Percentiles rank a stretch among this genome's conserved stretches.
Conservation (phyloP, 2,888 invertebrate genomes). For the Linnaemya vulpina region DNA sequence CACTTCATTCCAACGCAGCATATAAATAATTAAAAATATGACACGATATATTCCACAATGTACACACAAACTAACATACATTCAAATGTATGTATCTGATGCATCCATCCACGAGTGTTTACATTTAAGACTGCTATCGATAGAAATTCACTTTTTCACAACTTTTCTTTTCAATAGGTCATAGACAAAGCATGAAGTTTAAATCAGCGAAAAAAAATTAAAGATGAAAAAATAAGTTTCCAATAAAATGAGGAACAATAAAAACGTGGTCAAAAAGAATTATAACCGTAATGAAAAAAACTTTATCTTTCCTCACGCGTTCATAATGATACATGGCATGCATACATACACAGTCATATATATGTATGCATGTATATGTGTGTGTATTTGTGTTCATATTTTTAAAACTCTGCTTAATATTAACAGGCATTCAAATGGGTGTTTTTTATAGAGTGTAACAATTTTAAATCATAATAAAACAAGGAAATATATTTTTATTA, state of each 20-base stretch:
- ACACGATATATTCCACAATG: neutral
- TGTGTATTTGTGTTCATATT: too few relatives aligned
- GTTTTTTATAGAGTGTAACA: too few relatives aligned
- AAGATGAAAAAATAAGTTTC: neutral
- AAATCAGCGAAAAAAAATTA: neutral
- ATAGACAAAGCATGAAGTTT: slow-evolving; percentile 9
- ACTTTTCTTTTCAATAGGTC: slow-evolving; percentile 57
- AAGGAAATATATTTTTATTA: too few relatives aligned
- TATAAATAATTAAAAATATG: too few relatives aligned
- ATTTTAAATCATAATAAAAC: too few relatives aligned
- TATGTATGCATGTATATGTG: too few relatives aligned
- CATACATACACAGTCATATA: too few relatives aligned
- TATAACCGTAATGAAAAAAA: neutral
- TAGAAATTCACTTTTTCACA: slow-evolving; percentile 44
- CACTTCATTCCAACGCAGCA: too few relatives aligned
- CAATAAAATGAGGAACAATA: neutral
- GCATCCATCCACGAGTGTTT: neutral
- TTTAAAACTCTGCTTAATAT: too few relatives aligned
- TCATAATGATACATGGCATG: too few relatives aligned
- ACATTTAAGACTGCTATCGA: neutral
- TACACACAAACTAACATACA: neutral
- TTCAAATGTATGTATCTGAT: neutral
- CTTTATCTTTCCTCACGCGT: too few relatives aligned
- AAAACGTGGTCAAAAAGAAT: neutral
- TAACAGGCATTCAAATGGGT: too few relatives aligned